Percentiles rank a stretch among this genome's conserved stretches.
Conservation (phyloP, 2,888 invertebrate genomes). For the Bedellia somnulentella region DNA sequence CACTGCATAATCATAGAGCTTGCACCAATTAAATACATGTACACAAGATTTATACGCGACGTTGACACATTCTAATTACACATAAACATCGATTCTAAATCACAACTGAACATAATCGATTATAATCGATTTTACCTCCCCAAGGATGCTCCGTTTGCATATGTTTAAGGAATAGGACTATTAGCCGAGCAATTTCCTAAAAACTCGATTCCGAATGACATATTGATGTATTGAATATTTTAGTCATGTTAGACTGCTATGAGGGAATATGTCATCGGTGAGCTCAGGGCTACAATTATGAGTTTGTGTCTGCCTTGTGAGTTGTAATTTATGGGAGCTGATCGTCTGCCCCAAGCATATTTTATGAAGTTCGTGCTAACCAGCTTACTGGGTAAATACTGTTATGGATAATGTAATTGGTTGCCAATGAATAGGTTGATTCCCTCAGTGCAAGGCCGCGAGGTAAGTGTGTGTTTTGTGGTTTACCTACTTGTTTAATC, state of each 20-base stretch:
- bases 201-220: slow-evolving; percentile 48
- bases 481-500: no score
- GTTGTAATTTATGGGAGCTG: slow-evolving; percentile 36
- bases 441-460: no score
- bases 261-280: slow-evolving; percentile 36
- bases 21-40: slow-evolving; percentile 6
- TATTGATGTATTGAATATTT: slow-evolving; percentile 21
- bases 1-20: no score
- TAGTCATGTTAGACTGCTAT: no score
- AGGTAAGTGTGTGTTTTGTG: not conserved
- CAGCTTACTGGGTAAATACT: slow-evolving; percentile 19
- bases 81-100: slow-evolving; percentile 21
- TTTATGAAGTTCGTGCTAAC: slow-evolving; percentile 25
- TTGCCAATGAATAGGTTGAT: not conserved
- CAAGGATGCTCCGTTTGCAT: slow-evolving; percentile 45
- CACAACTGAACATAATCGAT: slow-evolving; percentile 21
- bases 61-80: slow-evolving; percentile 7
- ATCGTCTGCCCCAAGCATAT: slow-evolving; percentile 28
- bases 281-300: slow-evolving; percentile 38
- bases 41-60: slow-evolving; percentile 4
- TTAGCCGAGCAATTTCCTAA: slow-evolving; percentile 36
- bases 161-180: slow-evolving; percentile 34
- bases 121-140: slow-evolving; percentile 40
- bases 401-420: slow-evolving; percentile 7
- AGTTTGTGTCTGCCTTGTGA: slow-evolving; percentile 22